These are phyloP conservation scores for Agelastica alni DNA, from an alignment of 2,888 invertebrate species.

Conservation along the genomic window DNA sequence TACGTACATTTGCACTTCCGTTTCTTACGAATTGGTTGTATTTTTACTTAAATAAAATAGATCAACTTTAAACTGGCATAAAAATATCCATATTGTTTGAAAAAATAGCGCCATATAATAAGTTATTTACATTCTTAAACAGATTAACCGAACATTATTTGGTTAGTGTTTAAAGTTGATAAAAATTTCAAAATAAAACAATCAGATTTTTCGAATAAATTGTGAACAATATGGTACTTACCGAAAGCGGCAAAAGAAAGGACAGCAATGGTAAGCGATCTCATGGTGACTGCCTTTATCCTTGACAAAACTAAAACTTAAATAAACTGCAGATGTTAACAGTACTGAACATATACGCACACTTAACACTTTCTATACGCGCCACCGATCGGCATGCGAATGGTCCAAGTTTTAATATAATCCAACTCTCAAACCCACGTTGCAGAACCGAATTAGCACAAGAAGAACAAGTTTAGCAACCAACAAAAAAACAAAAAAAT, in stretches of 20 bases:
- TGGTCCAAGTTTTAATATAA: slow-evolving; percentile 23
- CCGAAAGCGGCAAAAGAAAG: slow-evolving; percentile 42
- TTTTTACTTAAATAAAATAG: too few relatives aligned
- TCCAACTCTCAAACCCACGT: slow-evolving; percentile 11
- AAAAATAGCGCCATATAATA: too few relatives aligned
- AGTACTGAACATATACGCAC: slow-evolving; percentile 23
- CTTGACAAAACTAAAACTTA: slow-evolving; percentile 48
- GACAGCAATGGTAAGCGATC: slow-evolving; percentile 47
- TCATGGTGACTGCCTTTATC: slow-evolving; percentile 51
- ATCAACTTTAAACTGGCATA: too few relatives aligned
- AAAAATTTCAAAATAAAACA: too few relatives aligned
- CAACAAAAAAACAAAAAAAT: too few relatives aligned
- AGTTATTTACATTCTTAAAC: too few relatives aligned
- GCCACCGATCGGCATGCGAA: slow-evolving; percentile 27
- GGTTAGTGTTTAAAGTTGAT: too few relatives aligned
- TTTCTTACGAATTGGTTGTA: too few relatives aligned
- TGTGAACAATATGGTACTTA: slow-evolving; percentile 40
- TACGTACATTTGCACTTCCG: too few relatives aligned
- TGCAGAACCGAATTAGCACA: slow-evolving; percentile 3
- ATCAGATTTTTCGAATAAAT: background rate
- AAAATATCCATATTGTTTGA: too few relatives aligned
- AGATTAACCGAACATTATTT: too few relatives aligned
- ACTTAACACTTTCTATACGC: slow-evolving; percentile 49
- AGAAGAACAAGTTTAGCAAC: too few relatives aligned
- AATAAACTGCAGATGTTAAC: slow-evolving; percentile 29